phyloP scores from a whole-genome alignment of 2,888 invertebrate species.

The Cynaeus angustus region DNA sequence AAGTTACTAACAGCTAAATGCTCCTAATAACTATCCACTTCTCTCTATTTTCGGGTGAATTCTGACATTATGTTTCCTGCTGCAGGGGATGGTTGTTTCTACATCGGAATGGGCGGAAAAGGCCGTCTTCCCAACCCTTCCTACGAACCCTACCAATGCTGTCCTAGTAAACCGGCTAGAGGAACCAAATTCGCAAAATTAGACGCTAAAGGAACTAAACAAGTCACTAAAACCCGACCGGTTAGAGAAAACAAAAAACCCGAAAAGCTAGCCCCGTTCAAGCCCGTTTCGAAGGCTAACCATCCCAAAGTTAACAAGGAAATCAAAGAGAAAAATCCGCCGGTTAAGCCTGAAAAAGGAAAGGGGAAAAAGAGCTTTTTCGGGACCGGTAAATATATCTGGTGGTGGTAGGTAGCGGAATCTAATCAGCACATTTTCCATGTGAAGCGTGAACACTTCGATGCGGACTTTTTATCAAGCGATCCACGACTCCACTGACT shows the following conservation, averaged over 20 bases:
- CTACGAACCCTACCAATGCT: slow-evolving; percentile 94
- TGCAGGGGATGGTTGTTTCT: slow-evolving; percentile 98
- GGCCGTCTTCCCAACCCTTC: slow-evolving; percentile 82
- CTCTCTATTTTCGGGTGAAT: slow-evolving; percentile 70
- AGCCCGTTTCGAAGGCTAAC: slow-evolving; percentile 67
- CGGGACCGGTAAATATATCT: slow-evolving; percentile 88
- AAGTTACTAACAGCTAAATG: slow-evolving; percentile 65
- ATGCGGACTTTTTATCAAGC: slow-evolving; percentile 57
- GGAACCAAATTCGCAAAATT: slow-evolving; percentile 87
- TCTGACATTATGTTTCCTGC: slow-evolving; percentile 91
- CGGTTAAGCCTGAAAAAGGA: slow-evolving; percentile 74
- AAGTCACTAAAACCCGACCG: slow-evolving; percentile 50
- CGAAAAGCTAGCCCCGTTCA: slow-evolving; percentile 67
- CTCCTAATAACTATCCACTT: slow-evolving; percentile 57
- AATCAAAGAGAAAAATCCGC: slow-evolving; percentile 69
- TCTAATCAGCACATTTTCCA: slow-evolving; percentile 63
- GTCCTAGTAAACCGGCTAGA: slow-evolving; percentile 88
- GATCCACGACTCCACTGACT: slow-evolving; percentile 54
- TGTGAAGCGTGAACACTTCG: slow-evolving; percentile 67
- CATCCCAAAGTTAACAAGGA: slow-evolving; percentile 60
- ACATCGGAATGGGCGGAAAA: slow-evolving; percentile 95
- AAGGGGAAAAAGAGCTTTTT: slow-evolving; percentile 88
- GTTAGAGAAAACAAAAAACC: slow-evolving; percentile 66
- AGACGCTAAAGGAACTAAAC: slow-evolving; percentile 70
- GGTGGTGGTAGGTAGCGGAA: slow-evolving; percentile 80